phyloP scores from a whole-genome alignment of 2,888 invertebrate species.

The Polylopha cassiicola region DNA sequence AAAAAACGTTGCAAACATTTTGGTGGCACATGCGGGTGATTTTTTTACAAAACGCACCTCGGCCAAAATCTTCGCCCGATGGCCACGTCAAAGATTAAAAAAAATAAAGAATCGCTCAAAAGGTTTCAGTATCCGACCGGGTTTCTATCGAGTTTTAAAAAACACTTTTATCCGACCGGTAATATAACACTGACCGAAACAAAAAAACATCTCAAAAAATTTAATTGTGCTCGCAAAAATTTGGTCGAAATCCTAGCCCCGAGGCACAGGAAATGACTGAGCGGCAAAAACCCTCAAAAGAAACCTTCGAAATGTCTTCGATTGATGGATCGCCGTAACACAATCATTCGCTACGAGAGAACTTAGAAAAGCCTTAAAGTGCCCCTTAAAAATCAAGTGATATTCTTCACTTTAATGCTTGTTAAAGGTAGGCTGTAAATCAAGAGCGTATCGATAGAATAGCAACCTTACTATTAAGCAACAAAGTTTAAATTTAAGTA shows the following conservation, averaged over 20 bases:
- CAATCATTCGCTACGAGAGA: constrained; percentile 64
- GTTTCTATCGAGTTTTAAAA: constrained; percentile 48
- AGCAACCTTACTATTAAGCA: background rate
- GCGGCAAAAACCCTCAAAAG: constrained; percentile 63
- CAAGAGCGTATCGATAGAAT: background rate
- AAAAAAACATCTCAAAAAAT: constrained; percentile 52
- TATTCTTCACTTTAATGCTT: constrained; percentile 62
- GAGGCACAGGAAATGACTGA: constrained; percentile 68
- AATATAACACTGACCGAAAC: constrained; percentile 67
- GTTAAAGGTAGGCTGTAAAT: constrained; percentile 32
- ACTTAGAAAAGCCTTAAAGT: constrained; percentile 61
- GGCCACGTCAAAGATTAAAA: constrained; percentile 7
- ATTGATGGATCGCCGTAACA: constrained; percentile 73
- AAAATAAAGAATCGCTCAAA: constrained; percentile 38
- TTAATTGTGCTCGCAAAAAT: constrained; percentile 67
- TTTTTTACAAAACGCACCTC: constrained; percentile 5
- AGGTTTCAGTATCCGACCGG: constrained; percentile 34
- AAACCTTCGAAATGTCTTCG: constrained; percentile 62
- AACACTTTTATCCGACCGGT: constrained; percentile 46
- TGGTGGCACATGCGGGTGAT: constrained; percentile 6
- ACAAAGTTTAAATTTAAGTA: background rate
- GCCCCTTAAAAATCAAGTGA: constrained; percentile 73
- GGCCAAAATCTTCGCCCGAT: constrained; percentile 7
- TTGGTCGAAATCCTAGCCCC: constrained; percentile 52
- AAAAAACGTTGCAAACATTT: constrained; percentile 1